Percentiles rank a stretch among this genome's conserved stretches.
Evolutionary conservation across 2,888 invertebrate species (phyloP).

Genomic region (Bimastos eiseni): DNA sequence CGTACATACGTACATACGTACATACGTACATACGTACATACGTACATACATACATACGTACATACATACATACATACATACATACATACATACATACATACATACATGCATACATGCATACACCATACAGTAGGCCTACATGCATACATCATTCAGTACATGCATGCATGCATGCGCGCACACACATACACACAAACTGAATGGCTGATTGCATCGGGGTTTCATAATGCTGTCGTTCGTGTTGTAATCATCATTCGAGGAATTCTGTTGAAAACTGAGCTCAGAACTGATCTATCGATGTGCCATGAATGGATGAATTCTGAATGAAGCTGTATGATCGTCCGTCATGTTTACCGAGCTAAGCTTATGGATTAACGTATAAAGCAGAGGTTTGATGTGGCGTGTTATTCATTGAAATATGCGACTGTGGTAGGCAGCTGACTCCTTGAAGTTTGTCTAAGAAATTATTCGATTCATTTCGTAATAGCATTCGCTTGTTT

Average conservation of each 20-base stretch:
- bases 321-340: background rate
- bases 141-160: too few species aligned
- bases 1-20: background rate
- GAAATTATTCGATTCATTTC: too few species aligned
- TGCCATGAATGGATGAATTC: background rate
- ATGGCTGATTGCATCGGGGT: background rate
- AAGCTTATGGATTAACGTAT: background rate
- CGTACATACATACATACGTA: background rate
- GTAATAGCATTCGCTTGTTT: too few species aligned
- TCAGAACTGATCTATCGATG: background rate
- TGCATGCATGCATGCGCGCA: background rate
- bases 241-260: background rate
- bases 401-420: background rate
- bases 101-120: too few species aligned
- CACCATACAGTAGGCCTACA: too few species aligned
- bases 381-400: background rate
- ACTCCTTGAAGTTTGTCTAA: too few species aligned
- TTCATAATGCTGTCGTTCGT: background rate
- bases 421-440: background rate
- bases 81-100: too few species aligned
- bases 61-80: too few species aligned
- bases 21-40: background rate
- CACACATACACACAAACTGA: background rate
- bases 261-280: background rate
- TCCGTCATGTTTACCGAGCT: background rate